Base-by-base conservation (phyloP, 2,888 invertebrate species). In the Oscheius sp. region DNA sequence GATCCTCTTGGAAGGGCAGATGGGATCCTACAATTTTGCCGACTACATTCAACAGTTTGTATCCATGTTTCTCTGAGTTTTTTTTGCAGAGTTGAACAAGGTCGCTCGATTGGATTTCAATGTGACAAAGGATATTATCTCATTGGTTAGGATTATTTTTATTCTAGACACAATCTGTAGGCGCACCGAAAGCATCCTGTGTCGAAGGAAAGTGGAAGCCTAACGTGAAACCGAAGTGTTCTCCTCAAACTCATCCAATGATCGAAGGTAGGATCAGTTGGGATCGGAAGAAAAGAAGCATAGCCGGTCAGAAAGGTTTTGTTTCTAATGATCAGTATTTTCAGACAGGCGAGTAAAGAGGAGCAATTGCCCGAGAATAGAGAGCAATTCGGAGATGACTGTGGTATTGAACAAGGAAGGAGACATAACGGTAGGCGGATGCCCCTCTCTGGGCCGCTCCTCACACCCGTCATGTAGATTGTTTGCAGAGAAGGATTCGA, bases 1-100 rank as follows among this genome's bases (percentile, higher is more conserved):
- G 72, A 89, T 90, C 13, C 81, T 88, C 69, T 79, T 90, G 43
- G 89, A 89, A 71, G 89, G 89, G 9, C 82, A 87, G 69, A 88
- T 89, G 73, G 90, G 90, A 45, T 88, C 89, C 63, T 91, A 90
- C 81, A 88, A 89, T 72, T 91, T 90, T 84, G 86, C 89, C 25
- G 82, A 86, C 13, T 91, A 90, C 80, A 90, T 90, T 66, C 81
- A 83, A 41, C 77, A 78, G 71, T 73, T 16, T 45, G 46, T 35
- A 35, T 35, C 35, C 35, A 35, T 49, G n/a, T 16, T 18, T 49
- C 13, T 3, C 3, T 13, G 3, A 3, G 3, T 13, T 13, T 49
- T 21, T 18, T 13, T 13, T 49, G 3, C 27, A 72, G 83, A 49
- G 87, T 86, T 9, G 86, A 86, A 53, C 87, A 88, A 75, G 88